A percentile compares a stretch with the other conserved stretches of the same genome.
Evolutionary conservation across 1,140 invertebrate species (phyloP).

Genomic region (Sitodiplosis mosellana): DNA sequence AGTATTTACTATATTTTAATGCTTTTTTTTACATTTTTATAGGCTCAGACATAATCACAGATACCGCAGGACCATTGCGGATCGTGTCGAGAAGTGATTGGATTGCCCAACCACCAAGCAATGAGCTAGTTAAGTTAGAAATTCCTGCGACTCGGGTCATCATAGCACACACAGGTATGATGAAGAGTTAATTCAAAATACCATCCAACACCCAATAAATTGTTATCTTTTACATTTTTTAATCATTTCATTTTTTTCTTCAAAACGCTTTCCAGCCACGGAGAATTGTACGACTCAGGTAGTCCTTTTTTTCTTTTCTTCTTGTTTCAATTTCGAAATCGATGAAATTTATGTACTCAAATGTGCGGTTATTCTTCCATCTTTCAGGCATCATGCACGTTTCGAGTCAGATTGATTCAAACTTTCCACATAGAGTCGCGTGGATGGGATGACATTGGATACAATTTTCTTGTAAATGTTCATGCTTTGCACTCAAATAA

Average conservation of each 20-base stretch:
- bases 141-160: slow-evolving; percentile 31
- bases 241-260: no score
- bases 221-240: no score
- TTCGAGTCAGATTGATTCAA: slow-evolving; percentile 39
- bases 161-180: slow-evolving; percentile 32
- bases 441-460: slow-evolving; percentile 40
- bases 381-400: slow-evolving; percentile 25
- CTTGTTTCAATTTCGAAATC: neutral
- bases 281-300: slow-evolving; percentile 1
- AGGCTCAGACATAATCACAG: slow-evolving; percentile 7
- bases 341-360: no score
- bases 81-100: slow-evolving; percentile 32
- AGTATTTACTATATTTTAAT: no score
- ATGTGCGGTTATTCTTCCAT: neutral
- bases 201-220: no score
- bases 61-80: slow-evolving; percentile 13
- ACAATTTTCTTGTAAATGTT: slow-evolving; percentile 52
- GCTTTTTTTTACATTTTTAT: neutral
- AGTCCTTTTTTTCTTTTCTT: neutral
- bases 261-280: no score
- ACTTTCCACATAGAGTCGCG: slow-evolving; percentile 50
- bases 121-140: slow-evolving; percentile 19
- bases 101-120: slow-evolving; percentile 36
- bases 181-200: no score
- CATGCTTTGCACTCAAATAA: no score